Conservation (phyloP, 2,113 vertebrate genomes). For the Empidonax traillii region DNA sequence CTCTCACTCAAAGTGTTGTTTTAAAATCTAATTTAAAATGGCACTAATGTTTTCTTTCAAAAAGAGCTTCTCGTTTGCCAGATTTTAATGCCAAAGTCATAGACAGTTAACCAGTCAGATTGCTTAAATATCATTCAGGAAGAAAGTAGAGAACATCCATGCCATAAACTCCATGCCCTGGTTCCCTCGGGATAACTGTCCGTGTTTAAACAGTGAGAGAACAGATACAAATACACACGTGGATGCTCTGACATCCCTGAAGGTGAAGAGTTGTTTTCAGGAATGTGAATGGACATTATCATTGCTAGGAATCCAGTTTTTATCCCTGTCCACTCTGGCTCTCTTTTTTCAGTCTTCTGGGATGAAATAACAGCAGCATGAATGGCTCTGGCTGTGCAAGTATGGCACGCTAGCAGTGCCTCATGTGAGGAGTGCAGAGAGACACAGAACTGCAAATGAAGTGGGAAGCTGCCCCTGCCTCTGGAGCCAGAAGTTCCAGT, state of each 20-base stretch:
- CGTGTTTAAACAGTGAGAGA: background rate
- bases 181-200: background rate
- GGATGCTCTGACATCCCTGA: background rate
- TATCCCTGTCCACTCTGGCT: background rate
- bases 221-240: fast-evolving
- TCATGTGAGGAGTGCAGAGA: background rate
- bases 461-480: background rate
- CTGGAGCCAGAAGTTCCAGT: background rate
- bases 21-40: background rate
- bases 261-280: background rate
- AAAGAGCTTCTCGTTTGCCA: background rate
- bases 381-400: background rate
- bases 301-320: background rate
- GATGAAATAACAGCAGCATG: background rate
- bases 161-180: background rate
- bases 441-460: background rate
- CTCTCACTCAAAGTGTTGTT: background rate
- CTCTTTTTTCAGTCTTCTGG: background rate
- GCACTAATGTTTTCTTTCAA: background rate
- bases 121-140: background rate
- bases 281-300: background rate
- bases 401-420: background rate
- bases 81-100: background rate
- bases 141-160: background rate
- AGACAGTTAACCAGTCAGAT: background rate